Percentiles rank a stretch among this genome's conserved stretches.
Conservation (phyloP, 2,888 invertebrate genomes). For the Drosophila mulleri region DNA sequence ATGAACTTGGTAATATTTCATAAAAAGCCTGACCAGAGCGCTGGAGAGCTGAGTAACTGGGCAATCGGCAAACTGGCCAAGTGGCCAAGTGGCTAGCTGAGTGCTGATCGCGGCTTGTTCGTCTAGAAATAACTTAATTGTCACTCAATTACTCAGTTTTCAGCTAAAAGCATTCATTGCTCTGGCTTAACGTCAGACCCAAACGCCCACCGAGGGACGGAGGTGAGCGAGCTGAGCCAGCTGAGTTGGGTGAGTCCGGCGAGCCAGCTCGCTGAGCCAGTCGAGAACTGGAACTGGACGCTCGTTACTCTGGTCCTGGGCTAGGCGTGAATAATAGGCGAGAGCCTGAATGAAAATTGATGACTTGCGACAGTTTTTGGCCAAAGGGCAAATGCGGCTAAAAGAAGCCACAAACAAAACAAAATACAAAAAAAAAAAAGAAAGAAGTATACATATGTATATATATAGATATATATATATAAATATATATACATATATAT, state of each 20-base stretch:
- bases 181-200: conserved; percentile 68
- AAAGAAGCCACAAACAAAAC: conserved; percentile 46
- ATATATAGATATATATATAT: not conserved
- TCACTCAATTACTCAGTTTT: conserved; percentile 85
- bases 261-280: not conserved
- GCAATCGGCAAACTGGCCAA: conserved; percentile 20
- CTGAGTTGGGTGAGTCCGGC: not conserved
- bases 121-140: conserved; percentile 84
- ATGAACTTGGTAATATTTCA: conserved; percentile 84
- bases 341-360: conserved; percentile 76
- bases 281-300: conserved; percentile 27
- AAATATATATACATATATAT: not conserved
- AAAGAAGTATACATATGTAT: not conserved
- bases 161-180: conserved; percentile 81
- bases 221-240: not conserved
- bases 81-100: conserved; percentile 31
- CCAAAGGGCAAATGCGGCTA: conserved; percentile 74
- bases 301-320: conserved; percentile 39
- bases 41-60: conserved; percentile 27
- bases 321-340: conserved; percentile 76
- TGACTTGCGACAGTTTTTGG: conserved; percentile 82
- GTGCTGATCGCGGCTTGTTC: conserved; percentile 70
- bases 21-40: conserved; percentile 54
- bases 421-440: conserved; percentile 12
- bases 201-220: conserved; percentile 30